A percentile compares a stretch with the other conserved stretches of the same genome.
These are phyloP conservation scores for Anthophora plumipes DNA, from an alignment of 2,888 invertebrate species.

Conservation along the genomic window DNA sequence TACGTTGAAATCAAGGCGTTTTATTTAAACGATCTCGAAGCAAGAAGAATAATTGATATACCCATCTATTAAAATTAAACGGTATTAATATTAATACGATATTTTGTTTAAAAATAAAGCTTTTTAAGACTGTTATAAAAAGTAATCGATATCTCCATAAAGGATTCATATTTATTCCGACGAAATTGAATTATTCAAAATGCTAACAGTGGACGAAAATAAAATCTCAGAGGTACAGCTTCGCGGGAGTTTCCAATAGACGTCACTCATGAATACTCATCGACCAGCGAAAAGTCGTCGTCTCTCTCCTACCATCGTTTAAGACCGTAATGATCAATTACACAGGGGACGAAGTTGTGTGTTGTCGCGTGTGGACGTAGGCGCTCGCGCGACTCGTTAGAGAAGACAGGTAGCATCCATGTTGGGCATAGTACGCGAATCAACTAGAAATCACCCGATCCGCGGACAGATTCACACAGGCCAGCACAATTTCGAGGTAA, in stretches of 20 bases:
- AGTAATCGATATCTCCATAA: too few relatives aligned
- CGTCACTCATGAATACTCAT: constrained; percentile 21
- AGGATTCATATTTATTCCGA: not conserved
- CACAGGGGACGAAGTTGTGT: not conserved
- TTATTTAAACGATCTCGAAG: too few relatives aligned
- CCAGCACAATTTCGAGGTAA: constrained; percentile 78
- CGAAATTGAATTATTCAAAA: not conserved
- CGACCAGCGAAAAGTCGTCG: constrained; percentile 36
- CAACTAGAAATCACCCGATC: constrained; percentile 64
- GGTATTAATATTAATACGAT: too few relatives aligned
- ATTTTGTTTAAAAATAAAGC: too few relatives aligned
- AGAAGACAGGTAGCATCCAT: constrained; percentile 69
- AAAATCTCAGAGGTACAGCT: not conserved
- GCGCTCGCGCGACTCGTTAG: constrained; percentile 56
- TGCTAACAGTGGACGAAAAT: not conserved
- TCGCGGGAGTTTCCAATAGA: not conserved
- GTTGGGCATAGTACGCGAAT: constrained; percentile 65
- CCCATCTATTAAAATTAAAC: too few relatives aligned
- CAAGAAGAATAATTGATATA: too few relatives aligned
- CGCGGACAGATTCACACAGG: constrained; percentile 74
- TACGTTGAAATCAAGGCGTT: too few relatives aligned
- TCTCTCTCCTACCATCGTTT: not conserved
- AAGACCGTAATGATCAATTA: constrained; percentile 53
- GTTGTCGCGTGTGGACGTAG: constrained; percentile 22
- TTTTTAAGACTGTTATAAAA: too few relatives aligned